Percentiles rank a stretch among this genome's conserved stretches.
Evolutionary conservation across 2,113 vertebrate species (phyloP).

Genomic region (Spilogale gracilis): DNA sequence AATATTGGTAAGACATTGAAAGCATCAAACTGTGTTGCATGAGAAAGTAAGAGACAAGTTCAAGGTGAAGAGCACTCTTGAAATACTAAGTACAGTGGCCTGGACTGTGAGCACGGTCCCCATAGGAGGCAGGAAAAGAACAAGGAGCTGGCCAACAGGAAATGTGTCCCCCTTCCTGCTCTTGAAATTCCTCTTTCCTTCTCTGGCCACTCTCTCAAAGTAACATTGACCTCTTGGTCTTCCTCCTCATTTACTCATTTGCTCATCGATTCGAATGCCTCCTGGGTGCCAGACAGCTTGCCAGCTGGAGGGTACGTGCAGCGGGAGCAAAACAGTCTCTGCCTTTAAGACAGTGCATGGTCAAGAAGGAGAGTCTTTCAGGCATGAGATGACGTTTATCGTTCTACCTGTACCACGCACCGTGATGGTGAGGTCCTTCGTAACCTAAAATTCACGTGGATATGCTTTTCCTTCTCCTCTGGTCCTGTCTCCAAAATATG

Average conservation of each 20-base stretch:
- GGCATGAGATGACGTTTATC: fast-evolving
- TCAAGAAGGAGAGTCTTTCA: not conserved
- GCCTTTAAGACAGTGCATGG: not conserved
- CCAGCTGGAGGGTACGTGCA: fast-evolving
- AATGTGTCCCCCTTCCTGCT: too few relatives aligned
- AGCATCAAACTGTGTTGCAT: fast-evolving
- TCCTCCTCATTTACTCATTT: not conserved
- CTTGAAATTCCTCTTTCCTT: not conserved
- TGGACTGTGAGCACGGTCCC: fast-evolving
- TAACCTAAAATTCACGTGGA: not conserved
- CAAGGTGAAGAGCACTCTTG: not conserved
- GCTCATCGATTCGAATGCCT: not conserved
- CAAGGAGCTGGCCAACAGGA: not conserved
- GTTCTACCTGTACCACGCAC: fast-evolving
- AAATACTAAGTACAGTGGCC: fast-evolving
- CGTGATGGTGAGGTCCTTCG: fast-evolving
- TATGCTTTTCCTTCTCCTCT: not conserved
- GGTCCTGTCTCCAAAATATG: not conserved
- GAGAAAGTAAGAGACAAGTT: not conserved
- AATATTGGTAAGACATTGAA: not conserved
- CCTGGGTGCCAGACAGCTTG: not conserved
- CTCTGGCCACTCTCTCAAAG: not conserved
- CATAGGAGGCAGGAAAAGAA: not conserved
- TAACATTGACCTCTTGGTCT: not conserved
- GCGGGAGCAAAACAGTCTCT: fast-evolving